Conservation (phyloP, 2,888 invertebrate species). For the Galeruca laticollis region DNA sequence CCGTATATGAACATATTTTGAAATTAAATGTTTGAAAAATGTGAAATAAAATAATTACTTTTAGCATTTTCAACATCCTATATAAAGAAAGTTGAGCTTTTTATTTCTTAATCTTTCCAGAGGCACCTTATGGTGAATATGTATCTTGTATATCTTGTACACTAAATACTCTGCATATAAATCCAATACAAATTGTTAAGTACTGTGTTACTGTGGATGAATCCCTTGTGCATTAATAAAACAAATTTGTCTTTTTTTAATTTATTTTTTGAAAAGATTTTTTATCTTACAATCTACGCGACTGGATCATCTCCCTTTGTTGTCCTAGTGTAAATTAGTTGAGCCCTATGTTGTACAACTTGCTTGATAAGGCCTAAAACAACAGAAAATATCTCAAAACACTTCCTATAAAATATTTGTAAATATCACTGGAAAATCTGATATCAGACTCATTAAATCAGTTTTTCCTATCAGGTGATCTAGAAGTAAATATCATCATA, state of each 20-base stretch:
- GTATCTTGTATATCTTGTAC: no score
- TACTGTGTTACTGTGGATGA: no score
- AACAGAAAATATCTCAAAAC: slow-evolving; percentile 29
- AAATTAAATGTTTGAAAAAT: no score
- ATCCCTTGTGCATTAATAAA: neutral
- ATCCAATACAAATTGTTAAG: no score
- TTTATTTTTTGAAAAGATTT: slow-evolving; percentile 28
- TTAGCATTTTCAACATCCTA: no score
- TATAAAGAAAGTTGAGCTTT: no score
- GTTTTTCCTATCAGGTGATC: slow-evolving; percentile 60
- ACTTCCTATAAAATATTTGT: slow-evolving; percentile 17
- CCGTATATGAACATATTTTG: no score
- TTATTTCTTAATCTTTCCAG: no score
- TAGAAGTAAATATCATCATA: slow-evolving; percentile 56
- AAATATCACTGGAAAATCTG: neutral
- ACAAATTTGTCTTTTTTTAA: neutral
- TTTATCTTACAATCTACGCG: slow-evolving; percentile 69
- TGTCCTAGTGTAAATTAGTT: slow-evolving; percentile 96
- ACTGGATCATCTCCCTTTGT: slow-evolving; percentile 93
- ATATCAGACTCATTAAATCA: slow-evolving; percentile 75
- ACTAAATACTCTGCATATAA: no score
- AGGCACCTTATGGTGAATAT: no score
- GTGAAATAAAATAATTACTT: no score
- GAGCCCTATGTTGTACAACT: slow-evolving; percentile 96
- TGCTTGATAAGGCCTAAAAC: slow-evolving; percentile 90